Percentiles rank a stretch among this genome's conserved stretches.
Conservation (phyloP, 64 coral and sea anemone genomes). For the Acropora tenuis region DNA sequence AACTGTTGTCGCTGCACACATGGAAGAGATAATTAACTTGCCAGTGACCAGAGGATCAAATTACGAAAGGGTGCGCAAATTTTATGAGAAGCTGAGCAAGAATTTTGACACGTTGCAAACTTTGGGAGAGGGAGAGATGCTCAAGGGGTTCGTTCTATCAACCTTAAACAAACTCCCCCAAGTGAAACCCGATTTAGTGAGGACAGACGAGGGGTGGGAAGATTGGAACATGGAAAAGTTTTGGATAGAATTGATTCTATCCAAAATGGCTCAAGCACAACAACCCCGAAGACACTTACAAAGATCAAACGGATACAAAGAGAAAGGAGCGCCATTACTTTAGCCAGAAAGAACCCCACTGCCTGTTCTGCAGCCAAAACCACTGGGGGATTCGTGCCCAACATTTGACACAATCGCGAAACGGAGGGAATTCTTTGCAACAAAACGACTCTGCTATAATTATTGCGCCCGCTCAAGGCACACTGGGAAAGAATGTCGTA, state of each 20-base stretch:
- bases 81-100: slow-evolving; percentile 67
- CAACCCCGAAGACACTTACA: slow-evolving; percentile 50
- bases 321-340: slow-evolving; percentile 42
- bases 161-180: slow-evolving; percentile 78
- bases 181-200: slow-evolving; percentile 71
- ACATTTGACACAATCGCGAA: slow-evolving; percentile 34
- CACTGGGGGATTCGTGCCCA: slow-evolving; percentile 73
- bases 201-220: slow-evolving; percentile 76
- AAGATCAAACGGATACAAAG: background rate
- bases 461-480: slow-evolving; percentile 12
- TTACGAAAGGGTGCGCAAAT: slow-evolving; percentile 60
- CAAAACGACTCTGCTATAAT: slow-evolving; percentile 66
- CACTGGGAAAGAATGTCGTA: slow-evolving; percentile 3
- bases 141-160: slow-evolving; percentile 14
- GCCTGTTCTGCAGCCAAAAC: slow-evolving; percentile 19
- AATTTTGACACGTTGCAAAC: slow-evolving; percentile 70
- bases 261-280: slow-evolving; percentile 61
- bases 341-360: too few relatives aligned
- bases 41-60: background rate
- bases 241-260: slow-evolving; percentile 48
- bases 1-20: slow-evolving; percentile 41
- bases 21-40: slow-evolving; percentile 59
- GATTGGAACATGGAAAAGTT: slow-evolving; percentile 74
- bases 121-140: slow-evolving; percentile 41
- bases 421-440: slow-evolving; percentile 55